Conservation (phyloP, 2,113 vertebrate genomes). For the Mungos mungo region DNA sequence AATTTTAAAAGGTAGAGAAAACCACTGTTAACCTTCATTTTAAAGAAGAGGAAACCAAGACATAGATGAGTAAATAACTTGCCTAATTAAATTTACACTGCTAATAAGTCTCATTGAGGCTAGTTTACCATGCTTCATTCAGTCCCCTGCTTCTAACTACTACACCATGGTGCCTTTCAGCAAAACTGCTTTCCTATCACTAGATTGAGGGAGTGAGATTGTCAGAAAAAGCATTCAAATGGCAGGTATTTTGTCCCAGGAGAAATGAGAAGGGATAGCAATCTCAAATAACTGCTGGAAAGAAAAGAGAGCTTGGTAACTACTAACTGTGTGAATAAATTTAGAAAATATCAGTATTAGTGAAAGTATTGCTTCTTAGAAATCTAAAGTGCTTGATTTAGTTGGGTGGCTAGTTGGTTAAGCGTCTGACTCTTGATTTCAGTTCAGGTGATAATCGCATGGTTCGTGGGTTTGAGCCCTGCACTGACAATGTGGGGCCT, state of each 20-base stretch:
- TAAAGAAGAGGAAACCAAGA: constrained; percentile 11
- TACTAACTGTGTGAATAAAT: not conserved
- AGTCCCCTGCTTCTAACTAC: not conserved
- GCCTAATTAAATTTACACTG: not conserved
- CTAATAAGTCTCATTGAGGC: not conserved
- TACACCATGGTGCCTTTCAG: not conserved
- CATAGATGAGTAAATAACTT: not conserved
- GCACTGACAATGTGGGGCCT: too few relatives aligned
- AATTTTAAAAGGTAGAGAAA: not conserved
- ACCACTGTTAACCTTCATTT: not conserved
- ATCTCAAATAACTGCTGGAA: not conserved
- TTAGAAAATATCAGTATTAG: constrained; percentile 14
- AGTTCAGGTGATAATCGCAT: too few relatives aligned
- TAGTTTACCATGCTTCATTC: not conserved
- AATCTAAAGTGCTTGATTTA: not conserved
- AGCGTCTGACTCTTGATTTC: too few relatives aligned
- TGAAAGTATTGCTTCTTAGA: constrained; percentile 14
- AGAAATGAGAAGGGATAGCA: not conserved
- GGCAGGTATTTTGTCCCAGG: not conserved
- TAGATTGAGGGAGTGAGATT: not conserved
- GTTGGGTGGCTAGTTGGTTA: too few relatives aligned
- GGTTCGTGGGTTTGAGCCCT: too few relatives aligned
- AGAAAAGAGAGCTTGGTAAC: not conserved
- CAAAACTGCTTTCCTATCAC: not conserved
- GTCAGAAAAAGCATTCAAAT: not conserved